Evolutionary conservation across 2,888 invertebrate species (phyloP), one percentile per base, ranked within the genome.

Genomic region (Dorcus parallelipipedus): DNA sequence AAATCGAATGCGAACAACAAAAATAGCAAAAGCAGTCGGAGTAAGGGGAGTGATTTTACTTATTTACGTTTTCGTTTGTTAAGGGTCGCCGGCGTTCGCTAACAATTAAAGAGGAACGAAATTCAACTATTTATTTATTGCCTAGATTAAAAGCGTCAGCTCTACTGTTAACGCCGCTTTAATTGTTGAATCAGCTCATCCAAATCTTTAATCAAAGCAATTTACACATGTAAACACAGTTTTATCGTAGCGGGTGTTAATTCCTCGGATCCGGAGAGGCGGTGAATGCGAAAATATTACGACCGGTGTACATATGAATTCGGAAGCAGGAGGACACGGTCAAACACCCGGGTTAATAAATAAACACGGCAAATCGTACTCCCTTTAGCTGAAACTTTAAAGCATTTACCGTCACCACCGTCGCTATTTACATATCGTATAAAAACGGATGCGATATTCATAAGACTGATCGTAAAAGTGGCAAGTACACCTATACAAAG

Each of bases 1-100:
- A 40, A 51, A 51, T 38, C 38, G 39, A 50, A 50, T 17, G 10
- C 38, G 38, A 23, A 41, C 17, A 17, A 51, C 17, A 38, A 51
- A 38, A 39, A 23, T n/a, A 40, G 51, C 38, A 42, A n/a, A 20
- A 23, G 55, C 60, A 20, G 7, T 45, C 45, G 45, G 9, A 17
- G n/a, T 9, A 45, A 45, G 23, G 23, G 45, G 26, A 6, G 20
- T 23, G 23, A 45, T 45, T 23, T 65, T 67, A 67, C 66, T 67
- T 67, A 64, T 66, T 61, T 60, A 61, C 59, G 63, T 64, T 56
- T 59, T 56, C 63, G 64, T 63, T 64, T 58, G 62, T 53, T 42
- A 56, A 53, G 51, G 55, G 33, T 53, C 42, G 38, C 50, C 57
- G 49, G 49, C 49, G 48, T 56, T 56, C 8, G 45, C 51, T 53